phyloP scores from a whole-genome alignment of 1,140 invertebrate species.

The Nomia melanderi region DNA sequence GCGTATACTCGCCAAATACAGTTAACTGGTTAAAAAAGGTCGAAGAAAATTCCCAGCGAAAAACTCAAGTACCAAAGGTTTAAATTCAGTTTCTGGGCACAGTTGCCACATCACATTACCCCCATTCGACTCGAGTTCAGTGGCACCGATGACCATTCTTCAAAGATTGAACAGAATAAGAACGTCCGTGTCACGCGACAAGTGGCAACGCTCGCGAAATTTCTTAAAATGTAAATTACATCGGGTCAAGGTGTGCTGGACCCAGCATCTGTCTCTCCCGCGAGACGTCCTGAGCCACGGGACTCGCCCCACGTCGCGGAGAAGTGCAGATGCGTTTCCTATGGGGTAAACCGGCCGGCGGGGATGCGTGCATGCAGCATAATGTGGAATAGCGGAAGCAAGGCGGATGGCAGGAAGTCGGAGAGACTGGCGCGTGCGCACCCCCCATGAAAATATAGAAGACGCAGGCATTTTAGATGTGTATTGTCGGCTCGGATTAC shows the following conservation, averaged over 20 bases:
- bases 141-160: background rate
- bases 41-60: no score
- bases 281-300: slow-evolving; percentile 31
- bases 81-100: no score
- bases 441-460: slow-evolving; percentile 71
- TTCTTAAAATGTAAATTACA: slow-evolving; percentile 8
- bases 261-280: slow-evolving; percentile 59
- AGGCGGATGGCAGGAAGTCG: slow-evolving; percentile 80
- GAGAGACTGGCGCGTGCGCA: slow-evolving; percentile 79
- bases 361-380: slow-evolving; percentile 70
- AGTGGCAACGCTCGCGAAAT: slow-evolving; percentile 4
- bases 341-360: slow-evolving; percentile 50
- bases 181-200: background rate
- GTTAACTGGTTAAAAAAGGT: no score
- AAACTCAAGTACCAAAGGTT: no score
- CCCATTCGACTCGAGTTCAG: no score
- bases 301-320: slow-evolving; percentile 10
- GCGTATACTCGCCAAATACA: no score
- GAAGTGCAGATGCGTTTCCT: slow-evolving; percentile 73
- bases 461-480: slow-evolving; percentile 70
- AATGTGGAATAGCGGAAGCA: slow-evolving; percentile 77
- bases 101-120: no score
- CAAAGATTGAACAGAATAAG: background rate
- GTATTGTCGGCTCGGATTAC: slow-evolving; percentile 76
- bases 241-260: slow-evolving; percentile 19